phyloP scores from a whole-genome alignment of 1,140 invertebrate species.

The Drosophila orena region DNA sequence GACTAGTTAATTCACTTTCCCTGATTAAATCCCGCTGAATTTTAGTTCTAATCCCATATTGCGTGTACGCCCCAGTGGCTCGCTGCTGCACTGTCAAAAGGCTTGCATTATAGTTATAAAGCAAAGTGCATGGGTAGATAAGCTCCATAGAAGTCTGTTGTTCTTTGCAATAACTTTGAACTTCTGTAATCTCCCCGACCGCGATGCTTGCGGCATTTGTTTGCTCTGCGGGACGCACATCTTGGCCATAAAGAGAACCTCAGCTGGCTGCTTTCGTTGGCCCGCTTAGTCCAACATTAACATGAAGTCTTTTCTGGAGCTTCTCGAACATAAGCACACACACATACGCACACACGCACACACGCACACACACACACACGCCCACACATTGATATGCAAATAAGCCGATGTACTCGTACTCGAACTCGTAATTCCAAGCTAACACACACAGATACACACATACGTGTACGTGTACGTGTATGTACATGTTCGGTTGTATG shows the following conservation, averaged over 20 bases:
- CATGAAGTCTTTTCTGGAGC: neutral
- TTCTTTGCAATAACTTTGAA: constrained; percentile 17
- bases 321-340: neutral
- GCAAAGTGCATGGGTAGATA: neutral
- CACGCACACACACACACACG: no score
- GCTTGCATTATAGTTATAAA: neutral
- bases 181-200: constrained; percentile 5
- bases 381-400: constrained; percentile 72
- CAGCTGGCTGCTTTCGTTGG: constrained; percentile 31
- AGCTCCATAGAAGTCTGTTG: constrained; percentile 1
- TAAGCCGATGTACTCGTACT: constrained; percentile 30
- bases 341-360: constrained; percentile 15
- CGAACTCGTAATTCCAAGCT: constrained; percentile 25
- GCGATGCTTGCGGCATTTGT: constrained; percentile 5
- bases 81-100: neutral
- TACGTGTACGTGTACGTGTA: neutral
- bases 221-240: constrained; percentile 2
- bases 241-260: constrained; percentile 20
- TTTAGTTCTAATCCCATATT: neutral
- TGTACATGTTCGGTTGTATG: neutral
- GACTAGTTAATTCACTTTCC: neutral
- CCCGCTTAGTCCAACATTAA: constrained; percentile 37
- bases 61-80: neutral
- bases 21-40: neutral
- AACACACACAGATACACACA: constrained; percentile 13